Evolutionary conservation across 2,113 vertebrate species (phyloP).

Genomic region (Chaetops frenatus): DNA sequence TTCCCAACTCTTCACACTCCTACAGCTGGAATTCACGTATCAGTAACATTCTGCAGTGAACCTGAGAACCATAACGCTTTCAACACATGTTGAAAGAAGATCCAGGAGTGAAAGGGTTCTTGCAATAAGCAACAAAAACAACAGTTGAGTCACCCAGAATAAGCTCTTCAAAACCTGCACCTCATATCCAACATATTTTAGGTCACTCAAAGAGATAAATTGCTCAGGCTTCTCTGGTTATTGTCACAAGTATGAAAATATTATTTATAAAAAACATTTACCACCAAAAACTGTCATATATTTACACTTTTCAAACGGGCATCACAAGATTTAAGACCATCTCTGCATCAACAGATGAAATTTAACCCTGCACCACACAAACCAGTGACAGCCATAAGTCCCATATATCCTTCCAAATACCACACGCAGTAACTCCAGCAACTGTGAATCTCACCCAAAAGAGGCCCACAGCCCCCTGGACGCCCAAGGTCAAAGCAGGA

Average conservation of each 20-base stretch:
- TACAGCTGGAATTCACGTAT: neutral
- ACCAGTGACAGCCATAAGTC: accelerated
- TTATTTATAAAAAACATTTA: neutral
- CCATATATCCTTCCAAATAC: accelerated
- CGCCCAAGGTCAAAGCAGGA: conserved; percentile 24
- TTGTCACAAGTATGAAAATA: neutral
- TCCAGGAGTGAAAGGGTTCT: neutral
- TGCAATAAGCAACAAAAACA: neutral
- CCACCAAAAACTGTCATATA: neutral
- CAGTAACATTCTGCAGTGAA: neutral
- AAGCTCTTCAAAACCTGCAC: neutral
- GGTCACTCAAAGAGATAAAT: neutral
- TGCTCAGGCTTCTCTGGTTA: neutral
- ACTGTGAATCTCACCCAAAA: neutral
- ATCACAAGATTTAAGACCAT: neutral
- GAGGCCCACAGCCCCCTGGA: neutral
- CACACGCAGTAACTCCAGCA: neutral
- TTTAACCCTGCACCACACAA: neutral
- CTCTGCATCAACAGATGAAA: neutral
- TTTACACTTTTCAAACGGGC: neutral
- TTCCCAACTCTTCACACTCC: neutral
- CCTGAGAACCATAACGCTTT: neutral
- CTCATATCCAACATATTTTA: neutral
- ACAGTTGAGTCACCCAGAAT: neutral
- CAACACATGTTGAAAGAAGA: neutral